Evolutionary conservation across 2,113 vertebrate genomes (phyloP).

Genomic region (Pseudolaguvia tuberculata): DNA sequence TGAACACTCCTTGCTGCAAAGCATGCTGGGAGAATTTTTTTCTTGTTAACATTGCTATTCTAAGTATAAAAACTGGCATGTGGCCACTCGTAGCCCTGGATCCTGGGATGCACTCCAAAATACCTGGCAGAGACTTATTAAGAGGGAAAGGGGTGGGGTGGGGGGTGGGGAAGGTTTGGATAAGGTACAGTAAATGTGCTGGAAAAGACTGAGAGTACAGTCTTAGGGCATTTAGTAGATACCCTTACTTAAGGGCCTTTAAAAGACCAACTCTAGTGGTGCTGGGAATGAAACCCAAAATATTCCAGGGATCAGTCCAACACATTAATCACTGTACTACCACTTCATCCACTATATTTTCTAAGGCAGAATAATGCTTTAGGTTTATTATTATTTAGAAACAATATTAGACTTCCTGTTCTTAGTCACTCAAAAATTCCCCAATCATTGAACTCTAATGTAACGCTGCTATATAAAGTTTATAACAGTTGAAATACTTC

Average conservation of each 20-base stretch:
- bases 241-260: too few relatives aligned
- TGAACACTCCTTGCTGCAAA: constrained; percentile 55
- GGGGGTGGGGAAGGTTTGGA: constrained; percentile 12
- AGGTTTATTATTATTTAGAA: too few relatives aligned
- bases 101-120: constrained; percentile 49
- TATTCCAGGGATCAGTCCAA: too few relatives aligned
- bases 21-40: constrained; percentile 66
- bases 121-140: constrained; percentile 32
- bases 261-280: too few relatives aligned
- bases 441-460: too few relatives aligned
- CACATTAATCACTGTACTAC: too few relatives aligned
- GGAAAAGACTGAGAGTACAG: not conserved
- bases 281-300: too few relatives aligned
- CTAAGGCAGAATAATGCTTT: too few relatives aligned
- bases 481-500: not conserved
- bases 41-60: constrained; percentile 65
- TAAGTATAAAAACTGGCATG: constrained; percentile 68
- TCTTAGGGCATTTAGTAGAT: too few relatives aligned
- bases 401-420: too few relatives aligned
- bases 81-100: constrained; percentile 39
- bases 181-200: constrained; percentile 12
- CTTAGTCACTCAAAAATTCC: too few relatives aligned
- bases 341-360: too few relatives aligned
- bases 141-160: not conserved
- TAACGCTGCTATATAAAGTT: not conserved